phyloP scores from a whole-genome alignment of 1,140 invertebrate genomes.

The Drosophila leontia region DNA sequence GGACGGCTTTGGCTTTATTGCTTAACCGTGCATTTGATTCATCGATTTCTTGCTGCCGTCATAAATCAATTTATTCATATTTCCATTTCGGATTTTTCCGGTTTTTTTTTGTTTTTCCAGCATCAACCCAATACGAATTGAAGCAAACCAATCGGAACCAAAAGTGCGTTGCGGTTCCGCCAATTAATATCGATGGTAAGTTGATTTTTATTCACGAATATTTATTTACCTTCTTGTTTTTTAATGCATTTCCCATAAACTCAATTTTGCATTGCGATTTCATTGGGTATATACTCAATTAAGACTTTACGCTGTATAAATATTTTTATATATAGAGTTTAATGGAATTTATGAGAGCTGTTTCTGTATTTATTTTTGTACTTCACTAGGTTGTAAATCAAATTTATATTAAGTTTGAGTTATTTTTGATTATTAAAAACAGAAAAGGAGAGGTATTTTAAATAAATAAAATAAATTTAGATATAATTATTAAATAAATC shows the following conservation, averaged over 20 bases:
- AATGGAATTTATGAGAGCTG: conserved; percentile 20
- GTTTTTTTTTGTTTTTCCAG: conserved; percentile 20
- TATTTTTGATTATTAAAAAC: too few relatives aligned
- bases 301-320: conserved; percentile 18
- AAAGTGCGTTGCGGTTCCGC: conserved; percentile 29
- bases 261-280: conserved; percentile 24
- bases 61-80: conserved; percentile 55
- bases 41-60: conserved; percentile 28
- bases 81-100: conserved; percentile 24
- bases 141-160: conserved; percentile 34
- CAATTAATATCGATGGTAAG: conserved; percentile 56
- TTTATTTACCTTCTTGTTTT: conserved; percentile 25
- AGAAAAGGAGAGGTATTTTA: background rate
- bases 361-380: conserved; percentile 4
- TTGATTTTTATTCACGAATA: conserved; percentile 32
- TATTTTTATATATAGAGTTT: conserved; percentile 21
- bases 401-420: background rate
- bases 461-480: background rate
- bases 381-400: background rate
- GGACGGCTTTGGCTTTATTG: conserved; percentile 22
- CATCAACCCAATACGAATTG: conserved; percentile 27
- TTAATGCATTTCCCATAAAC: conserved; percentile 30
- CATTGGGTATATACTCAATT: conserved; percentile 42
- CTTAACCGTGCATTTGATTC: conserved; percentile 51
- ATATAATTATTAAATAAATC: too few relatives aligned